These are phyloP conservation scores for Scrobipalpa costella DNA, from an alignment of 2,888 invertebrate genomes.

Conservation along the genomic window DNA sequence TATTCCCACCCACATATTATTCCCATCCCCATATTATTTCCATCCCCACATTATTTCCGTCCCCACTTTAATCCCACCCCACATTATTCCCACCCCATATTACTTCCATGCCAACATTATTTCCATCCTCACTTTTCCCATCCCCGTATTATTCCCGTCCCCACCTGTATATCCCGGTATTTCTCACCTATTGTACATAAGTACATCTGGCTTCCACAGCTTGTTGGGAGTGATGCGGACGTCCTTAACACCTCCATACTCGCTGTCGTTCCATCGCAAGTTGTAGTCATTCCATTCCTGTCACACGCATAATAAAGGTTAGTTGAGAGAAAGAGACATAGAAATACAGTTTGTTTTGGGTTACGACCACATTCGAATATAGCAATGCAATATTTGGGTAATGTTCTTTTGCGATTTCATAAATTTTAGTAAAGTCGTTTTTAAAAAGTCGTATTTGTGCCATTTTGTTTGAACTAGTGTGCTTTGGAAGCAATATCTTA, in stretches of 20 bases:
- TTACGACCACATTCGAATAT: slow-evolving; percentile 17
- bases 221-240: slow-evolving; percentile 96
- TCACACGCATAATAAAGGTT: slow-evolving; percentile 47
- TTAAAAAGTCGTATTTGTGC: neutral
- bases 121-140: neutral
- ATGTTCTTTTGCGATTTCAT: neutral
- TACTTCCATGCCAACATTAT: neutral
- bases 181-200: slow-evolving; percentile 98
- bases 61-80: no score
- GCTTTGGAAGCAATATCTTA: no score
- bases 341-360: slow-evolving; percentile 24
- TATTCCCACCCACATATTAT: no score
- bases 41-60: no score
- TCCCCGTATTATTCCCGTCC: neutral
- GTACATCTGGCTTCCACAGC: slow-evolving; percentile 99
- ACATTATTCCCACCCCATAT: neutral
- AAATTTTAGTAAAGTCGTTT: neutral
- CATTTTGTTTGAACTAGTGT: no score
- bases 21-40: neutral
- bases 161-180: slow-evolving; percentile 12
- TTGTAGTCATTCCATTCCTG: slow-evolving; percentile 99
- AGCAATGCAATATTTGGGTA: neutral
- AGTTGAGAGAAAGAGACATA: slow-evolving; percentile 44
- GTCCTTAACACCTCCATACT: slow-evolving; percentile 96
- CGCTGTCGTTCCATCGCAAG: slow-evolving; percentile 96